These are phyloP conservation scores for Tribolium madens DNA, from an alignment of 1,140 invertebrate genomes.

Conservation along the genomic window DNA sequence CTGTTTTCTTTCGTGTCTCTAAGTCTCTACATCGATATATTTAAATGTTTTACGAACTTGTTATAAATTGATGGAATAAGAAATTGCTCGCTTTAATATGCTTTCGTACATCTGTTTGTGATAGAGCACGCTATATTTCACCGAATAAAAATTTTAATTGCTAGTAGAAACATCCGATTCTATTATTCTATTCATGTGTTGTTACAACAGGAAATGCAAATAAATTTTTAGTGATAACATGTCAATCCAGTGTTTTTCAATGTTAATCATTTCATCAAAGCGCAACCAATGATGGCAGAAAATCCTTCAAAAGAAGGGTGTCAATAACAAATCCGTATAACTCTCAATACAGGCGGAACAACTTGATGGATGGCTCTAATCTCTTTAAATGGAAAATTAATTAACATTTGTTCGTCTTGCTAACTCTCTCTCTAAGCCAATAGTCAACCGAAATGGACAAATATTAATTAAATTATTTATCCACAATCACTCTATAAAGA, in stretches of 20 bases:
- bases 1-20: constrained; percentile 35
- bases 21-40: constrained; percentile 39
- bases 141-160: constrained; percentile 7
- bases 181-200: neutral
- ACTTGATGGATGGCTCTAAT: constrained; percentile 38
- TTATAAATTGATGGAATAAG: constrained; percentile 44
- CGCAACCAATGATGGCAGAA: constrained; percentile 21
- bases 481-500: too few relatives aligned
- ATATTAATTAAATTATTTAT: constrained; percentile 34
- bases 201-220: neutral
- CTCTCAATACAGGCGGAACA: constrained; percentile 14
- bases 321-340: constrained; percentile 32
- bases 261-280: constrained; percentile 24
- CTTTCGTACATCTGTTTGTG: neutral
- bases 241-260: constrained; percentile 23
- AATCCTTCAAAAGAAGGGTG: constrained; percentile 31
- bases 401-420: constrained; percentile 32
- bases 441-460: constrained; percentile 3
- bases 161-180: neutral
- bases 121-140: constrained; percentile 18
- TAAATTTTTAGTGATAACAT: neutral
- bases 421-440: neutral
- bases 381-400: constrained; percentile 38
- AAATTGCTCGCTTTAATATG: constrained; percentile 40
- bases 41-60: constrained; percentile 43